Conservation (phyloP, 1,140 invertebrate genomes). For the Bombus affinis region DNA sequence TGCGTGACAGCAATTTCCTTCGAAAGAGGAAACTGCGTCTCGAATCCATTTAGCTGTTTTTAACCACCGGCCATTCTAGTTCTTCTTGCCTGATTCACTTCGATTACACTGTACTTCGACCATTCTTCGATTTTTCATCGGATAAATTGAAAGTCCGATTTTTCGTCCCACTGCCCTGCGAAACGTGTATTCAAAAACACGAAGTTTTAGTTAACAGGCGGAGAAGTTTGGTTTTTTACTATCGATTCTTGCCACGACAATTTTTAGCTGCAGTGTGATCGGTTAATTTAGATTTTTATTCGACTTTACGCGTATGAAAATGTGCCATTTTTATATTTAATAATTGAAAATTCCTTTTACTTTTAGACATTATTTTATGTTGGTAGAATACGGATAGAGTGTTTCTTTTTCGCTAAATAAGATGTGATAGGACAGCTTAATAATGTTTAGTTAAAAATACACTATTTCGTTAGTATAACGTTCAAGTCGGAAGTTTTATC, state of each 20-base stretch:
- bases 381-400: background rate
- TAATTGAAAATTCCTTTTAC: background rate
- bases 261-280: background rate
- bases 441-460: no score
- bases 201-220: background rate
- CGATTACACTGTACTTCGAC: background rate
- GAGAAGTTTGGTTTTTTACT: background rate
- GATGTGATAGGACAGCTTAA: no score
- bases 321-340: background rate
- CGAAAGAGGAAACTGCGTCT: background rate
- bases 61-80: background rate
- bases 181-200: background rate
- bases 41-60: slow-evolving; percentile 10
- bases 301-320: background rate
- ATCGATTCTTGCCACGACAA: background rate
- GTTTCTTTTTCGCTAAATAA: background rate
- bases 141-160: background rate
- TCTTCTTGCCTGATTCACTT: background rate
- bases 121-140: background rate
- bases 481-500: no score
- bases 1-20: slow-evolving; percentile 31
- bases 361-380: background rate
- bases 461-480: no score
- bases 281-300: background rate
- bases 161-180: background rate